A percentile compares a stretch with the other conserved stretches of the same genome.
These are phyloP conservation scores for Paratrypauchen microcephalus DNA, from an alignment of 2,797 vertebrate species.

Conservation along the genomic window DNA sequence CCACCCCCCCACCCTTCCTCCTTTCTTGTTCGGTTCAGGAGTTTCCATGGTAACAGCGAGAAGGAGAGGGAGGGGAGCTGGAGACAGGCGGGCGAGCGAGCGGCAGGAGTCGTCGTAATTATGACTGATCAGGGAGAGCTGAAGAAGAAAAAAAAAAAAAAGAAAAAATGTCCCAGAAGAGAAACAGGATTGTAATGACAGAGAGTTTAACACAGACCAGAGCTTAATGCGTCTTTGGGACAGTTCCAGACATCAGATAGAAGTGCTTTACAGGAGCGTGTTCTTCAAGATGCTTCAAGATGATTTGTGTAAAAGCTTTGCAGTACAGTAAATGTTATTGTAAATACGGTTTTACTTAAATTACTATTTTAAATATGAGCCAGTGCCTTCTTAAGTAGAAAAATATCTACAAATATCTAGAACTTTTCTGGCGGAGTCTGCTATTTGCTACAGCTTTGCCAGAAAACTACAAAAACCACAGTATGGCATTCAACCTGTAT, in stretches of 20 bases:
- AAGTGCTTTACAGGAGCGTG: conserved; percentile 1
- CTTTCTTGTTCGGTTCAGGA: conserved; percentile 38
- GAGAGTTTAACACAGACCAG: background rate
- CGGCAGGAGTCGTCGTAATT: conserved; percentile 57
- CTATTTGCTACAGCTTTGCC: no score
- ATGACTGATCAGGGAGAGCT: conserved; percentile 64
- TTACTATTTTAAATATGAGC: background rate
- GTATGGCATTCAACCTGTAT: no score
- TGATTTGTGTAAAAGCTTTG: conserved; percentile 6
- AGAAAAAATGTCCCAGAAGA: conserved; percentile 18
- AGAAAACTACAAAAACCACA: no score
- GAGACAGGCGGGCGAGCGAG: conserved; percentile 44
- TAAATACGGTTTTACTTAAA: background rate
- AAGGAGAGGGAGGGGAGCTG: background rate
- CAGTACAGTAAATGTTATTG: background rate
- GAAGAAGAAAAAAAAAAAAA: conserved; percentile 33
- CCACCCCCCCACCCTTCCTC: conserved; percentile 45
- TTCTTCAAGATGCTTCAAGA: background rate
- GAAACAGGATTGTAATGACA: conserved; percentile 6
- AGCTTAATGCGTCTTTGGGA: background rate
- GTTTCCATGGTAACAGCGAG: conserved; percentile 62
- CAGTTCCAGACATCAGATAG: background rate
- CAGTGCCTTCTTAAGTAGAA: background rate
- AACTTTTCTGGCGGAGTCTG: no score
- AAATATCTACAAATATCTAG: no score